Conservation (phyloP, 2,797 vertebrate genomes). For the Esox masquinongy region DNA sequence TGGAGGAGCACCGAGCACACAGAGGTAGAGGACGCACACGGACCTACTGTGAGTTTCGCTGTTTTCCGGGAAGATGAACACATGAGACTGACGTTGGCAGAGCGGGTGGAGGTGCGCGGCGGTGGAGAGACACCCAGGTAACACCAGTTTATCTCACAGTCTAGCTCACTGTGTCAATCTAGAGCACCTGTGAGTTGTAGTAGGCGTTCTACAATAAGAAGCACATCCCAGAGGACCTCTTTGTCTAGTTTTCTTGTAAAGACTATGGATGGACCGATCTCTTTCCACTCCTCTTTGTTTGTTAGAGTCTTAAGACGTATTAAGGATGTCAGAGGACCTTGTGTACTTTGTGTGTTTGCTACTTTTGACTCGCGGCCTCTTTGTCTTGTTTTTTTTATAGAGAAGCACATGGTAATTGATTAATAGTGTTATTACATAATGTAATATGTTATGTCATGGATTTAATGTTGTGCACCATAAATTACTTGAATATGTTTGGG, state of each 20-base stretch:
- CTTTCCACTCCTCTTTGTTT: neutral
- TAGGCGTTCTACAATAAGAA: slow-evolving; percentile 18
- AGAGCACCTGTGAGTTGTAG: slow-evolving; percentile 16
- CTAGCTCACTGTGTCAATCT: slow-evolving; percentile 40
- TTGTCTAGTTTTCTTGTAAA: slow-evolving; percentile 4
- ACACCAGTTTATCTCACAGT: slow-evolving; percentile 41
- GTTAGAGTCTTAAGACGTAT: slow-evolving; percentile 26
- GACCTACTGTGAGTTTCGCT: slow-evolving; percentile 63
- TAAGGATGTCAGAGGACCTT: slow-evolving; percentile 35
- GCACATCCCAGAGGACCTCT: slow-evolving; percentile 42
- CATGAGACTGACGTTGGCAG: slow-evolving; percentile 20
- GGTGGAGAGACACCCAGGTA: slow-evolving; percentile 36
- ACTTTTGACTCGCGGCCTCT: slow-evolving; percentile 22
- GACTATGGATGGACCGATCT: slow-evolving; percentile 21
- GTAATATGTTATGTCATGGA: slow-evolving; percentile 58
- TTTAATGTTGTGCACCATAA: slow-evolving; percentile 40
- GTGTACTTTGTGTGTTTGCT: slow-evolving; percentile 54
- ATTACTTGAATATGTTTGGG: slow-evolving; percentile 46
- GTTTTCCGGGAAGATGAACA: slow-evolving; percentile 37
- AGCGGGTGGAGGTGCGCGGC: slow-evolving; percentile 39
- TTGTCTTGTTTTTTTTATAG: slow-evolving; percentile 45
- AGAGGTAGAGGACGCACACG: neutral
- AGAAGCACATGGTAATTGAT: slow-evolving; percentile 54
- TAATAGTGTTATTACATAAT: slow-evolving; percentile 60
- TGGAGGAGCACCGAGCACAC: slow-evolving; percentile 42